A percentile compares a stretch with the other conserved stretches of the same genome.
These are phyloP conservation scores for Catharus minimus DNA, from an alignment of 2,113 vertebrate genomes.

Conservation along the genomic window DNA sequence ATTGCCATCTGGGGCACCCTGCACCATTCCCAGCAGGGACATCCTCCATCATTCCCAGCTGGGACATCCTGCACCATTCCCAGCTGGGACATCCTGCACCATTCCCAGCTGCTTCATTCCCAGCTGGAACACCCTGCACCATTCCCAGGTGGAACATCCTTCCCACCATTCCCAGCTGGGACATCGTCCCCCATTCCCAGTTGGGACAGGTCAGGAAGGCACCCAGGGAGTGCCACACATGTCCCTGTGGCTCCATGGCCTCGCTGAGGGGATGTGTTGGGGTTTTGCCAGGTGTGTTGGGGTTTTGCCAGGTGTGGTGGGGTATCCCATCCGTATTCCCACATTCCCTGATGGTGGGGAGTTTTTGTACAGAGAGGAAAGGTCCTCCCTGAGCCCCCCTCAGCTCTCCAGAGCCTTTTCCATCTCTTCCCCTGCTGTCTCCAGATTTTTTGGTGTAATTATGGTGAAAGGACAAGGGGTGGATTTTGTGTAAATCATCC, in stretches of 20 bases:
- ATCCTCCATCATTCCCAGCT: too few species aligned
- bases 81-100: too few species aligned
- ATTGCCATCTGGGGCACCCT: too few species aligned
- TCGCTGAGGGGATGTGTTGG: too few species aligned
- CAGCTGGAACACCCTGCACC: too few species aligned
- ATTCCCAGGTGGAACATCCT: not conserved
- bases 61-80: too few species aligned
- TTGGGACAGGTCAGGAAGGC: not conserved
- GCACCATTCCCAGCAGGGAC: too few species aligned
- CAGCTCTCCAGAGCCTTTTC: not conserved
- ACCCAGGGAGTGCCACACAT: rapidly evolving
- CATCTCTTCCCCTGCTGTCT: not conserved
- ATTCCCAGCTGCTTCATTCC: too few species aligned
- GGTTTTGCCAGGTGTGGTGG: not conserved
- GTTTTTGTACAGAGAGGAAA: not conserved
- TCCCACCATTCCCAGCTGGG: not conserved
- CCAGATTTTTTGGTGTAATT: not conserved
- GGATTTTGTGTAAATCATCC: rapidly evolving
- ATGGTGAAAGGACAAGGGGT: too few species aligned
- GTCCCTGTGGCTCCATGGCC: too few species aligned
- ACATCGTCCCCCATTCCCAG: not conserved
- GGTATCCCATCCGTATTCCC: rapidly evolving
- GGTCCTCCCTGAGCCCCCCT: not conserved
- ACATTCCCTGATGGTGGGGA: rapidly evolving
- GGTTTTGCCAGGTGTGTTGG: too few species aligned